A percentile compares a stretch with the other conserved stretches of the same genome.
phyloP scores from a whole-genome alignment of 2,797 vertebrate species.

The Coreius guichenoti region DNA sequence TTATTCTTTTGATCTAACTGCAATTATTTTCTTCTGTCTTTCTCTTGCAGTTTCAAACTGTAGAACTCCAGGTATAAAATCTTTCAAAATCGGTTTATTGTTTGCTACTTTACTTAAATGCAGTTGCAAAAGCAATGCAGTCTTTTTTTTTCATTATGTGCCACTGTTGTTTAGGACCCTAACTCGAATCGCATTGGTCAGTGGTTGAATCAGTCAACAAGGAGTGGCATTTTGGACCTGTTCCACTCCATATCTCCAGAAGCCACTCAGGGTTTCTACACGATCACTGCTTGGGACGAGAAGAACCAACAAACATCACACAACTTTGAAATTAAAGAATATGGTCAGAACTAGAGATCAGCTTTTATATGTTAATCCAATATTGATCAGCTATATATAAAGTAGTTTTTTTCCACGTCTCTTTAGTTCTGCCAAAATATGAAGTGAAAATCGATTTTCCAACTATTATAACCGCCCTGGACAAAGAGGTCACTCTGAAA shows the following conservation, averaged over 20 bases:
- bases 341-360: constrained; percentile 66
- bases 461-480: constrained; percentile 71
- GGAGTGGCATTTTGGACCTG: constrained; percentile 79
- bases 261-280: constrained; percentile 76
- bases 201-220: constrained; percentile 77
- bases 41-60: constrained; percentile 70
- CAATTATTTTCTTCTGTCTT: constrained; percentile 13
- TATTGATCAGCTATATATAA: neutral
- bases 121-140: neutral
- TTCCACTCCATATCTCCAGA: constrained; percentile 77
- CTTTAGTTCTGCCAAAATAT: constrained; percentile 81
- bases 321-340: constrained; percentile 77
- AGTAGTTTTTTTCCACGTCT: neutral
- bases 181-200: constrained; percentile 82
- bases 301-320: constrained; percentile 62
- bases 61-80: constrained; percentile 69
- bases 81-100: neutral
- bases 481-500: constrained; percentile 67
- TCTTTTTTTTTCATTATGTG: neutral
- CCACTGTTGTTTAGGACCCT: constrained; percentile 78
- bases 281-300: constrained; percentile 67
- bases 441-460: constrained; percentile 77
- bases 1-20: neutral
- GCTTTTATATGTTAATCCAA: neutral
- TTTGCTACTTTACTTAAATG: neutral